phyloP scores from a whole-genome alignment of 2,797 vertebrate species.

The Intellagama lesueurii region DNA sequence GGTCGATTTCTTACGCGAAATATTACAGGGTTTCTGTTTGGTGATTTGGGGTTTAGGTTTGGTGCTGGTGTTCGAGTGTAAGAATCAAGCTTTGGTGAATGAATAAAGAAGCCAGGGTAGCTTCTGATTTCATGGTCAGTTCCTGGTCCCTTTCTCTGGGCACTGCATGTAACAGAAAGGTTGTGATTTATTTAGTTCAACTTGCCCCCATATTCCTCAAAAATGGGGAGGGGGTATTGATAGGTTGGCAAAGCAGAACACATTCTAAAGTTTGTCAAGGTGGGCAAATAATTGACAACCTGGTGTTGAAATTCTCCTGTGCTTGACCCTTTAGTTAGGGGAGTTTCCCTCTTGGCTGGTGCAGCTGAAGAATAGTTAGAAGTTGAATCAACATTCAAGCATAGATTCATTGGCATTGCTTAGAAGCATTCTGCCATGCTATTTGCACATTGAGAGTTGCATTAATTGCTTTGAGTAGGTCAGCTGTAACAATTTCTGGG shows the following conservation, averaged over 20 bases:
- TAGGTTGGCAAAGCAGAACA: not conserved
- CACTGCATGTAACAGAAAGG: not conserved
- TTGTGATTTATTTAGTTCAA: not conserved
- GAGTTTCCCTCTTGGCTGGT: not conserved
- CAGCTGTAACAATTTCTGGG: not conserved
- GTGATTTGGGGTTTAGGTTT: too few species aligned
- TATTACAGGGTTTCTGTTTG: too few species aligned
- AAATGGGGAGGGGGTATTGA: not conserved
- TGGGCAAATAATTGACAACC: not conserved
- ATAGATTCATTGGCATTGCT: not conserved
- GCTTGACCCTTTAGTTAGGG: not conserved
- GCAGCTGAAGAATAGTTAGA: not conserved
- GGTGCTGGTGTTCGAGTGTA: too few species aligned
- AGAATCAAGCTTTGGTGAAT: too few species aligned
- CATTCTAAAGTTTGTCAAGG: conserved; percentile 8
- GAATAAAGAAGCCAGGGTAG: too few species aligned
- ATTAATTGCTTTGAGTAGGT: conserved; percentile 33
- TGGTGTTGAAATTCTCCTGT: not conserved
- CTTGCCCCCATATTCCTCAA: not conserved
- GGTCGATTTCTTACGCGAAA: too few species aligned
- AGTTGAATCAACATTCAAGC: too few species aligned
- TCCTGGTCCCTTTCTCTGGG: too few species aligned
- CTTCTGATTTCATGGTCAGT: not conserved
- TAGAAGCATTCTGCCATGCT: not conserved
- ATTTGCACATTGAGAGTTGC: conserved; percentile 21